phyloP scores from a whole-genome alignment of 2,113 vertebrate species.

The Antennarius striatus region DNA sequence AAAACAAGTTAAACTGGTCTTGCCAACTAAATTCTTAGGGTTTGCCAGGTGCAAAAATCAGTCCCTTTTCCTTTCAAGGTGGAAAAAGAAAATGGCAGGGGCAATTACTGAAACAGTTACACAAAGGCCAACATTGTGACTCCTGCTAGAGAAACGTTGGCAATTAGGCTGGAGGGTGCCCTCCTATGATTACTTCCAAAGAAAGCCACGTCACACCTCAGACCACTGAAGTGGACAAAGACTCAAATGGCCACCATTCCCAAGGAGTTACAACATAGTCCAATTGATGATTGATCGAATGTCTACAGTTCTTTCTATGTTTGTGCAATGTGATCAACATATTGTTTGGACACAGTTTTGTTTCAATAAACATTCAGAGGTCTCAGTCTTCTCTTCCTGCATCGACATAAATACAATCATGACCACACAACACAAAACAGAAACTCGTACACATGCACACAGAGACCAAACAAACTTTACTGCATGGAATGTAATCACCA shows the following conservation, averaged over 20 bases:
- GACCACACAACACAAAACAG: slow-evolving; percentile 14
- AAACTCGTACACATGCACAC: slow-evolving; percentile 9
- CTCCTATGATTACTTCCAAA: slow-evolving; percentile 35
- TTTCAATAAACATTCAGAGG: slow-evolving; percentile 22
- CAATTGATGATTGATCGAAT: slow-evolving; percentile 7
- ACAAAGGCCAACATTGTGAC: slow-evolving; percentile 14
- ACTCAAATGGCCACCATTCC: slow-evolving; percentile 50
- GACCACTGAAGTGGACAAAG: slow-evolving; percentile 31
- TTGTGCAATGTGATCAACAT: background rate
- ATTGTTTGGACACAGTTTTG: slow-evolving; percentile 19
- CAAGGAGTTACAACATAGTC: slow-evolving; percentile 23
- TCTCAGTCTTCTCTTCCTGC: slow-evolving; percentile 6
- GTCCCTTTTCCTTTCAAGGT: slow-evolving; percentile 34
- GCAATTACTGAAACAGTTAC: slow-evolving; percentile 20
- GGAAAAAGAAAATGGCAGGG: slow-evolving; percentile 25
- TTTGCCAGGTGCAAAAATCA: slow-evolving; percentile 10
- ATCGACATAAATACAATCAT: slow-evolving; percentile 32
- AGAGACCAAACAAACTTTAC: slow-evolving; percentile 4
- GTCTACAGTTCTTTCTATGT: slow-evolving; percentile 4
- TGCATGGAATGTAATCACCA: background rate
- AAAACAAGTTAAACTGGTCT: slow-evolving; percentile 67
- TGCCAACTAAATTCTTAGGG: slow-evolving; percentile 28
- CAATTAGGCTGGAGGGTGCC: slow-evolving; percentile 22
- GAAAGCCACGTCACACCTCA: slow-evolving; percentile 25
- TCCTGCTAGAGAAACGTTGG: slow-evolving; percentile 28